A percentile compares a stretch with the other conserved stretches of the same genome.
Evolutionary conservation across 2,113 vertebrate species (phyloP).

Genomic region (Atherinomorus stipes): DNA sequence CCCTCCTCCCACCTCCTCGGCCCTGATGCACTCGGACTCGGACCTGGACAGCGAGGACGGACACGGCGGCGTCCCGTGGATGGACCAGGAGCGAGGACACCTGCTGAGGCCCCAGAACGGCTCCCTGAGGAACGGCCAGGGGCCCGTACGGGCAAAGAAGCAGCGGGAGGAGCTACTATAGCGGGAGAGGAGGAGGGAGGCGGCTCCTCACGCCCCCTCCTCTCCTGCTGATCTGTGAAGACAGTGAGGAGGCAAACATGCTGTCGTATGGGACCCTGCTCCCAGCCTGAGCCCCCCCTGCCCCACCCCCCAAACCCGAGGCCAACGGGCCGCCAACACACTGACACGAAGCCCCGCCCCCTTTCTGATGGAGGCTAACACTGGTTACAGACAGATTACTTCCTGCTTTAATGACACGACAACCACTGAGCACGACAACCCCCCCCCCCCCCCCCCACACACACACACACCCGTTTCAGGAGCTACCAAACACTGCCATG

Average conservation of each 20-base stretch:
- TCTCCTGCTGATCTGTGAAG: slow-evolving; percentile 38
- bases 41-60: slow-evolving; percentile 96
- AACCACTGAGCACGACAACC: slow-evolving; percentile 51
- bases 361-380: slow-evolving; percentile 24
- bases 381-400: slow-evolving; percentile 26
- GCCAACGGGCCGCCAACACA: too few species aligned
- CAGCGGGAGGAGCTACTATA: slow-evolving; percentile 85
- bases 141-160: slow-evolving; percentile 85
- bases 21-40: slow-evolving; percentile 97
- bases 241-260: neutral
- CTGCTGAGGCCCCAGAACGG: slow-evolving; percentile 93
- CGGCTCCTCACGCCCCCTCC: slow-evolving; percentile 12
- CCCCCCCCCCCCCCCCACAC: slow-evolving; percentile 49
- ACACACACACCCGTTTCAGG: neutral
- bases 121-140: slow-evolving; percentile 91
- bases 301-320: too few species aligned
- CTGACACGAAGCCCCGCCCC: too few species aligned
- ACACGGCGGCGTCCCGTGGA: slow-evolving; percentile 88
- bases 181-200: slow-evolving; percentile 53
- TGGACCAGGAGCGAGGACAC: slow-evolving; percentile 92
- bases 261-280: slow-evolving; percentile 16
- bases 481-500: slow-evolving; percentile 75
- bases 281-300: slow-evolving; percentile 70
- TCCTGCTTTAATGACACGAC: slow-evolving; percentile 37
- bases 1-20: slow-evolving; percentile 87